These are phyloP conservation scores for Tachina lurida DNA, from an alignment of 2,888 invertebrate species.

Conservation along the genomic window DNA sequence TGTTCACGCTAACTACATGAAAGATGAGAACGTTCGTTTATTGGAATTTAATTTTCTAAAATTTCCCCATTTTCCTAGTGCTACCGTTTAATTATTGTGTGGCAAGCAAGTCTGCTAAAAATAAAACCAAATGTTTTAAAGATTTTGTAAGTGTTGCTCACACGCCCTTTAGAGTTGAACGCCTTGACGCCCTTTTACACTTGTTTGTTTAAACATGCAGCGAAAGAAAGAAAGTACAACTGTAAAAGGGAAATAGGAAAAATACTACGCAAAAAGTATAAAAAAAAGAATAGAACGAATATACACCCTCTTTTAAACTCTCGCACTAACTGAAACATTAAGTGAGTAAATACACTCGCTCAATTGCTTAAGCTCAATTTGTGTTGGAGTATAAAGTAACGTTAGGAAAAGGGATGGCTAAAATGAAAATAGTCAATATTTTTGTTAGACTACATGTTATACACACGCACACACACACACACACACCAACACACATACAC, in stretches of 20 bases:
- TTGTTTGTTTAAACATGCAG: constrained; percentile 59
- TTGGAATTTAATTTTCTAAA: background rate
- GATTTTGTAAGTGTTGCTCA: constrained; percentile 65
- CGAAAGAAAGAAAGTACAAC: constrained; percentile 23
- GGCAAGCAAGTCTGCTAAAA: constrained; percentile 56
- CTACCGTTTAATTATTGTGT: background rate
- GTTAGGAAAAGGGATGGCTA: constrained; percentile 40
- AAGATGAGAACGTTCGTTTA: no score
- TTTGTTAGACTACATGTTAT: constrained; percentile 55
- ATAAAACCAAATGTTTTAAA: constrained; percentile 32
- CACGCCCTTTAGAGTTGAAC: constrained; percentile 71
- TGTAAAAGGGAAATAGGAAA: constrained; percentile 9
- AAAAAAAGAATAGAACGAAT: constrained; percentile 25
- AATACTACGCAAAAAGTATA: constrained; percentile 47
- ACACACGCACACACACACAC: constrained; percentile 7
- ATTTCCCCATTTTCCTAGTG: background rate
- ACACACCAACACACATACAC: background rate
- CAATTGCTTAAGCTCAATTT: constrained; percentile 5
- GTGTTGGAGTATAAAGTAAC: constrained; percentile 15
- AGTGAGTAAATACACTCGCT: constrained; percentile 19
- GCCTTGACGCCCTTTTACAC: constrained; percentile 71
- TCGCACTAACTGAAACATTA: constrained; percentile 15
- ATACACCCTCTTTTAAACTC: constrained; percentile 40
- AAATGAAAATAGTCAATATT: constrained; percentile 65
- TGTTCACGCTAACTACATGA: no score